A percentile compares a stretch with the other conserved stretches of the same genome.
phyloP scores from a whole-genome alignment of 2,113 vertebrate species.

The Steatornis caripensis region DNA sequence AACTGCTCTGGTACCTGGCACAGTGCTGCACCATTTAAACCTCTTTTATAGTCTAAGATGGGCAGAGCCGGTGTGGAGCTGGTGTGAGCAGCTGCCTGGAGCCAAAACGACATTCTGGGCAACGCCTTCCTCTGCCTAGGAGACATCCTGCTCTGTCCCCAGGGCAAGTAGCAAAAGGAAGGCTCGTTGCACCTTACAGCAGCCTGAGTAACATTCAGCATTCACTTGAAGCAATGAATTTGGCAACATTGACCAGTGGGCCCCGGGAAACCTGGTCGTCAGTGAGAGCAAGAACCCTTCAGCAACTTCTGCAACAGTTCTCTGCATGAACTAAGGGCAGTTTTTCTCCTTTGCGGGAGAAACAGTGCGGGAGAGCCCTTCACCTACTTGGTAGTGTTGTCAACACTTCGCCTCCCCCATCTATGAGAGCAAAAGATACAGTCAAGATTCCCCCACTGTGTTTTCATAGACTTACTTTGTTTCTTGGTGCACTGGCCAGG shows the following conservation, averaged over 20 bases:
- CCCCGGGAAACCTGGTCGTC: not conserved
- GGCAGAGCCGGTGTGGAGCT: not conserved
- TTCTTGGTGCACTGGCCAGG: not conserved
- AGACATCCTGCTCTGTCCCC: not conserved
- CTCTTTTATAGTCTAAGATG: not conserved
- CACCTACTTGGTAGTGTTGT: not conserved
- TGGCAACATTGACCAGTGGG: not conserved
- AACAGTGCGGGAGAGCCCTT: not conserved
- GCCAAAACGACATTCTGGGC: not conserved
- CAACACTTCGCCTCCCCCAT: not conserved
- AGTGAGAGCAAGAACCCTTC: not conserved
- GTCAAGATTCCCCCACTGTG: not conserved
- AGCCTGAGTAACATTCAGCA: not conserved
- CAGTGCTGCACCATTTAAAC: not conserved
- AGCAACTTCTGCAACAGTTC: not conserved
- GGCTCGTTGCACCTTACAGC: not conserved
- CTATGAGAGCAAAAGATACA: not conserved
- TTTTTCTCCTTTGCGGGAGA: not conserved
- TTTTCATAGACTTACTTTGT: not conserved
- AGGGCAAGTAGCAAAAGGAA: not conserved
- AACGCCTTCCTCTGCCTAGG: not conserved
- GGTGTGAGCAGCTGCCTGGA: not conserved
- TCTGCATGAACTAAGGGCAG: not conserved
- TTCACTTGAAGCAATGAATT: not conserved
- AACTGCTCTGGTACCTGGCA: not conserved